Evolutionary conservation across 2,888 invertebrate genomes (phyloP), one percentile per base, ranked within the genome.

Genomic region (Drosophila pseudotakahashii): DNA sequence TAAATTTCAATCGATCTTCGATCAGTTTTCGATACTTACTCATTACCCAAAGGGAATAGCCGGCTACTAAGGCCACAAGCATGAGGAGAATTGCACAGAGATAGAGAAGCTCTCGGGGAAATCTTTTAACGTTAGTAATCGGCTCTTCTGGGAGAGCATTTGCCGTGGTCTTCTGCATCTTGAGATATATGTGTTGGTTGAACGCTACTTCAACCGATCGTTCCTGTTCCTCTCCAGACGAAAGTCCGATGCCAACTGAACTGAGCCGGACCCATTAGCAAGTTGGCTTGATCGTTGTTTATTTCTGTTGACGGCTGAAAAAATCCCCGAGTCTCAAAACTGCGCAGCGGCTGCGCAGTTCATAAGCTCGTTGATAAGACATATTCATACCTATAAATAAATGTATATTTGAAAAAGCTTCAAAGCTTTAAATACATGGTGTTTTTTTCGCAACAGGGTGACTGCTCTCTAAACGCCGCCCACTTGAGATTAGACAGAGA

Each of bases 1-100:
- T 36, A 10, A 32, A 4, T 30, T 16, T 30, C 34, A 13, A 23
- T 6, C n/a, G 11, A 48, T 34, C 13, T 34, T 7, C 16, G 36
- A 7, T 42, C n/a, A 2, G 13, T 9, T 26, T 19, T 3, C 26
- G 7, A 26, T 3, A 71, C 74, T 61, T 47, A 83, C 82, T 58
- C 74, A 81, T 70, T 58, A 79, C 36, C 83, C 81, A 81, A 0
- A 79, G 52, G 53, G 70, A 81, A 48, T 81, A 86, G 34, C 72
- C 73, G 26, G 39, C 60, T 6, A 62, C 52, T 23, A 67, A 53
- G 14, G 68, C 68, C 13, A 83, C 79, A 11, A 86, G 19, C 14
- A 77, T 55, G 30, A 83, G 42, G 0, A 82, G 75, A 30, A 80
- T 34, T 0, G 37, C 80, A 16, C 80, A 72, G 7, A 77, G 42